A percentile compares a stretch with the other conserved stretches of the same genome.
Evolutionary conservation across 2,888 invertebrate species (phyloP).

Genomic region (Drosophila ezoana): DNA sequence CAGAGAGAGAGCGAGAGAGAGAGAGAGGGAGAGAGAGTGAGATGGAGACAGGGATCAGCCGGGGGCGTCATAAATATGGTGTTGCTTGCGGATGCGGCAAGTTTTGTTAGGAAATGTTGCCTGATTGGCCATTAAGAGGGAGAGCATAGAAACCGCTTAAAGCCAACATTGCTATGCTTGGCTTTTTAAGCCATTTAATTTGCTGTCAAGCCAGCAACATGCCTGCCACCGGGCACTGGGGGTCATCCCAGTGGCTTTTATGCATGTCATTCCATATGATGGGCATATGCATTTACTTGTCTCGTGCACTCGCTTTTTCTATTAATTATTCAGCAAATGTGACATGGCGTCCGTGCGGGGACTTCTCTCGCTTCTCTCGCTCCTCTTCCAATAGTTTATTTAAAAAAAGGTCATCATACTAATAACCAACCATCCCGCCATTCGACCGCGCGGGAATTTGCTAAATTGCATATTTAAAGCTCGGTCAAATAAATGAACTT

Average conservation of each 20-base stretch:
- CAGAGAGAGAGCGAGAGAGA: not conserved
- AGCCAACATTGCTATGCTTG: conserved; percentile 35
- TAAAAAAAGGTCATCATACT: no score
- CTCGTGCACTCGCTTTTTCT: not conserved
- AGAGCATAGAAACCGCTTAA: conserved; percentile 44
- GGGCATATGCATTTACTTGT: not conserved
- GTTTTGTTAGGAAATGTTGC: conserved; percentile 54
- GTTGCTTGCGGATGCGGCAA: conserved; percentile 55
- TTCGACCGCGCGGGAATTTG: no score
- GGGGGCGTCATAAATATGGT: conserved; percentile 47
- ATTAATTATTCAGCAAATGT: no score
- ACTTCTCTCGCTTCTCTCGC: no score
- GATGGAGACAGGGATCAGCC: not conserved
- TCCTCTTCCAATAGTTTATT: no score
- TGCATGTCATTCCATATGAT: conserved; percentile 12
- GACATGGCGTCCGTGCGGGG: no score
- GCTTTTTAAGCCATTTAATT: conserved; percentile 41
- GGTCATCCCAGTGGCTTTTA: not conserved
- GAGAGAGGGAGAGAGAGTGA: not conserved
- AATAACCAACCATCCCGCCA: no score
- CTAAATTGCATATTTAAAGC: no score
- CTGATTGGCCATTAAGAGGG: conserved; percentile 55
- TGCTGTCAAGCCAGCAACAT: no score
- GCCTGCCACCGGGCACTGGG: no score
- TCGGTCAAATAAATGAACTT: no score